Conservation (phyloP, 2,888 invertebrate genomes). For the Gastrophysa polygoni region DNA sequence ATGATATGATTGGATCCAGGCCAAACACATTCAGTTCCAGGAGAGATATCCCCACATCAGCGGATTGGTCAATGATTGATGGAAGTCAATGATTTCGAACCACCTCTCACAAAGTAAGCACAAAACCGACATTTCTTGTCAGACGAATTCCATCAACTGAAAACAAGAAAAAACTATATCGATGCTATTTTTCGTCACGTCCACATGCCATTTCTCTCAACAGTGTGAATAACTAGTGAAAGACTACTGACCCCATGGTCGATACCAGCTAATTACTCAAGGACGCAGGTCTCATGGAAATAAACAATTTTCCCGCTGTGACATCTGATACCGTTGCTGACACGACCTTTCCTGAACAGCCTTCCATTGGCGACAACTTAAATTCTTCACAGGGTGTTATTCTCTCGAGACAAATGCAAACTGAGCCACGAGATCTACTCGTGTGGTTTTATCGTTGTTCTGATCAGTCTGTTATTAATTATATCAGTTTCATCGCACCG, state of each 20-base stretch:
- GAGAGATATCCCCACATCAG: no score
- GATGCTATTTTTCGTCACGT: no score
- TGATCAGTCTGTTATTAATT: slow-evolving; percentile 11
- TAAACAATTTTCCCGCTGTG: slow-evolving; percentile 19
- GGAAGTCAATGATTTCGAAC: no score
- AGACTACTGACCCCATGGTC: slow-evolving; percentile 1
- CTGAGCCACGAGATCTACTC: neutral
- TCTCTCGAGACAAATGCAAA: neutral
- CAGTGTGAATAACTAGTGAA: neutral
- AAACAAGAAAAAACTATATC: no score
- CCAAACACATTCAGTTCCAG: no score
- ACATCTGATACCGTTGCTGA: slow-evolving; percentile 20
- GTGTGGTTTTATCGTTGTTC: neutral
- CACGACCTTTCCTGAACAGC: neutral
- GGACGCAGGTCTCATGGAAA: slow-evolving; percentile 21
- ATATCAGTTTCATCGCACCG: slow-evolving; percentile 10
- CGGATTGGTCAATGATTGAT: no score
- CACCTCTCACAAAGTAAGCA: no score
- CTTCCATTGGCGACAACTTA: no score
- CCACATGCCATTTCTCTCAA: neutral
- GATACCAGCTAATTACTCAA: slow-evolving; percentile 25
- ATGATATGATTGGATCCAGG: no score
- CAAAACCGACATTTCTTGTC: no score
- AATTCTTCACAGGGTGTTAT: no score
- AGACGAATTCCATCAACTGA: no score